Base-by-base conservation (phyloP, 2,888 invertebrate genomes). In the Scaptomyza caliginosa region DNA sequence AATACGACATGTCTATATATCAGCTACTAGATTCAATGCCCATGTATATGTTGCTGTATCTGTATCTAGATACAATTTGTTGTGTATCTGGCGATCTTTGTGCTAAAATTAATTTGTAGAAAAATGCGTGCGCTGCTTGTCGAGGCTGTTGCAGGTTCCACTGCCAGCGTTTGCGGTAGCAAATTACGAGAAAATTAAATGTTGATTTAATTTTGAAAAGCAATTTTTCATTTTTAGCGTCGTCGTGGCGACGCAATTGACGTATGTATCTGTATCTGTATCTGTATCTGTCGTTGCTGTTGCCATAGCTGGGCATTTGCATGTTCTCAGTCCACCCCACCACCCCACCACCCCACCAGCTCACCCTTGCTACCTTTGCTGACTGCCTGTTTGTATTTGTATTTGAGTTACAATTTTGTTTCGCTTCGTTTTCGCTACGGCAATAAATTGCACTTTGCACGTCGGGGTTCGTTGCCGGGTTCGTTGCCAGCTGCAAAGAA, bases 171-270 rank as follows among this genome's bases (percentile, higher is more conserved):
- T 76, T 73, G 70, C 85, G 69, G 84, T 80, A 86, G 88, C 88
- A 80, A 88, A 80, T 80, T 80, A 80, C 86, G 88, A 86, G 88
- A 80, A 80, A 80, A 80, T 88, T 86, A 82, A 82, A 82, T 82
- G 81, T 88, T 82, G 81, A 82, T 82, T 82, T 82, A 88, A 82
- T 82, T 82, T 82, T 88, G 81, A 82, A 82, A 88, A 88, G 81
- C 81, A 82, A 82, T 82, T 82, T 82, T 82, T 82, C 81, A 88
- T 88, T 83, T 82, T 84, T 88, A 83, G 81, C 88, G 74, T 71
- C 67, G 73, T 62, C 58, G 64, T 52, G 62, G 77, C 77, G 68
- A 72, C 68, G 68, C 77, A 81, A 81, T 77, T 81, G 77, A 76
- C 77, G 77, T 77, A 74, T 76, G 73, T 79, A 68, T 72, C 74